These are phyloP conservation scores for Montipora capricornis DNA, from an alignment of 64 coral and sea anemone genomes.

Conservation along the genomic window DNA sequence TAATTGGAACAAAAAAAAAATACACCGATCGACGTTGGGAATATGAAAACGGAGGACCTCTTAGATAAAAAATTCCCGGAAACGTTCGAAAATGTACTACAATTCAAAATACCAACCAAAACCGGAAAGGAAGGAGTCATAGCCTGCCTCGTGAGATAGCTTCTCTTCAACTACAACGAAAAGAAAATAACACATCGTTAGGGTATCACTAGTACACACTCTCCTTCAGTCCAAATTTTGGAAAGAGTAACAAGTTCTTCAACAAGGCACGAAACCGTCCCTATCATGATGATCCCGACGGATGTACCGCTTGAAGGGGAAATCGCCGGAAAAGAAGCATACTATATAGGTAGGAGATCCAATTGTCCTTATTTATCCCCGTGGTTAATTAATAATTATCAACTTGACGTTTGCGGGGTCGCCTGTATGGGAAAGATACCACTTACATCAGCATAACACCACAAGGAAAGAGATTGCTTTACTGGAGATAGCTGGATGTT, in stretches of 20 bases:
- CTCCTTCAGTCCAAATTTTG: no score
- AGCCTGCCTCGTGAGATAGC: constrained; percentile 83
- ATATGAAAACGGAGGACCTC: background rate
- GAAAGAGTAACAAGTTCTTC: background rate
- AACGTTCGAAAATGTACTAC: background rate
- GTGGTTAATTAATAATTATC: no score
- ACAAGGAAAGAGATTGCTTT: no score
- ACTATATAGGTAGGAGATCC: no score
- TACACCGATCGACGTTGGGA: background rate
- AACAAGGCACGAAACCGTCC: background rate
- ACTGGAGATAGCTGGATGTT: no score
- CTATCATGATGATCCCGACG: background rate
- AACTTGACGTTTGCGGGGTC: no score
- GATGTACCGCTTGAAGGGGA: no score
- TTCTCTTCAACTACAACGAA: constrained; percentile 43
- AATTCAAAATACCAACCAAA: constrained; percentile 55
- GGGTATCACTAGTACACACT: no score
- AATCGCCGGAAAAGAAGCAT: no score
- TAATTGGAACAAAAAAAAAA: background rate
- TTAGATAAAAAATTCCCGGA: background rate
- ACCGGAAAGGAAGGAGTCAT: constrained; percentile 85
- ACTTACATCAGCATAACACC: no score
- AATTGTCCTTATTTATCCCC: no score
- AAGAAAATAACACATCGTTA: background rate
- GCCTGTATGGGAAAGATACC: no score